These are phyloP conservation scores for Prietella phreatophila DNA, from an alignment of 2,113 vertebrate genomes.

Conservation along the genomic window DNA sequence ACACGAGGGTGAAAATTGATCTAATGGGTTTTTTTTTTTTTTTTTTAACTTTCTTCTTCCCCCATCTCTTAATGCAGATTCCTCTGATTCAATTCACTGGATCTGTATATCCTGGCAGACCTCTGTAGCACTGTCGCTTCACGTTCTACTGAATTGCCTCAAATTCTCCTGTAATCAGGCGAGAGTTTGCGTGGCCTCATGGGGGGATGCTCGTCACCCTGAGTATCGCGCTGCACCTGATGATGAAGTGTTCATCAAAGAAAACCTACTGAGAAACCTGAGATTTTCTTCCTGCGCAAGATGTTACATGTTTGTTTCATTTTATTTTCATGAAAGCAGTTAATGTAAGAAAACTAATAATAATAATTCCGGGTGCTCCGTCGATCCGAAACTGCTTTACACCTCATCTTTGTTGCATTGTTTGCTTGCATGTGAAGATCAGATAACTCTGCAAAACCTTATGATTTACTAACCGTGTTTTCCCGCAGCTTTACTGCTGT, in stretches of 20 bases:
- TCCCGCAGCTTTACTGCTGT: background rate
- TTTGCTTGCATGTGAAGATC: background rate
- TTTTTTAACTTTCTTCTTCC: too few species aligned
- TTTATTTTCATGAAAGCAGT: background rate
- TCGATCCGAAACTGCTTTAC: background rate
- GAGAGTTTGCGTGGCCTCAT: background rate
- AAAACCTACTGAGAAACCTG: background rate
- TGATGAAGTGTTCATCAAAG: background rate
- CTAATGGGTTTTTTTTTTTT: background rate
- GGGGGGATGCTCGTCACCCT: background rate
- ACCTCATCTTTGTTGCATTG: background rate
- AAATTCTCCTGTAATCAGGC: slow-evolving; percentile 12
- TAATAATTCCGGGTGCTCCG: background rate
- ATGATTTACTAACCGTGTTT: background rate
- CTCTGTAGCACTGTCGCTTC: background rate
- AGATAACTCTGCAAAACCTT: background rate
- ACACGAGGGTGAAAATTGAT: background rate
- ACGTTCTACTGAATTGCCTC: background rate
- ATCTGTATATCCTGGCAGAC: background rate
- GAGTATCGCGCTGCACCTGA: background rate
- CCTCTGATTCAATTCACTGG: background rate
- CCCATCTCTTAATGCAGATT: too few species aligned
- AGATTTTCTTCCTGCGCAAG: background rate
- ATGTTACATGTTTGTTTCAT: background rate
- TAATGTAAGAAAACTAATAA: background rate